These are phyloP conservation scores for Rafetus swinhoei DNA, from an alignment of 2,113 vertebrate genomes.

Conservation along the genomic window DNA sequence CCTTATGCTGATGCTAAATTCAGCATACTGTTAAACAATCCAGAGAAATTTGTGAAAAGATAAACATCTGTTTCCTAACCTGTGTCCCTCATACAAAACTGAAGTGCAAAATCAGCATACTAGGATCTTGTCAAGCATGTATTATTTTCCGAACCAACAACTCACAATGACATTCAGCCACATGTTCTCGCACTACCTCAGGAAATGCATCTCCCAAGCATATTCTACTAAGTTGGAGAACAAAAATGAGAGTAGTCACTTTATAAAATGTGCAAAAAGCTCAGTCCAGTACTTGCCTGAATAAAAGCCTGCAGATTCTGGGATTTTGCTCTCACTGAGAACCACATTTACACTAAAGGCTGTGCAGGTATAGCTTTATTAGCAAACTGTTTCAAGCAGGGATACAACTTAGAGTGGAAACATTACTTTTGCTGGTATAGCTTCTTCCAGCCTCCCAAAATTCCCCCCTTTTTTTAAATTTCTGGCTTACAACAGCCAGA, in stretches of 20 bases:
- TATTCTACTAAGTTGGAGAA: too few relatives aligned
- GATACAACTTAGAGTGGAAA: too few relatives aligned
- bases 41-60: background rate
- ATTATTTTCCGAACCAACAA: background rate
- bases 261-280: too few relatives aligned
- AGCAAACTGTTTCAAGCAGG: too few relatives aligned
- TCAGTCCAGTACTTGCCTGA: background rate
- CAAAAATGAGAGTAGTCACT: too few relatives aligned
- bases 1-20: background rate
- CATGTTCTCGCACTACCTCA: too few relatives aligned
- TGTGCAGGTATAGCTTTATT: too few relatives aligned
- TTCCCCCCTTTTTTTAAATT: background rate
- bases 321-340: background rate
- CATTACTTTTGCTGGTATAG: background rate
- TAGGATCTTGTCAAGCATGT: background rate
- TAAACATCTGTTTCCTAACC: background rate
- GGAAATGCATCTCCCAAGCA: too few relatives aligned
- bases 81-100: background rate
- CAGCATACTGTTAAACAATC: background rate
- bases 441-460: background rate
- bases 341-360: rapidly evolving
- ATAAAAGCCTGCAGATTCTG: background rate
- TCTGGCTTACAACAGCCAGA: background rate
- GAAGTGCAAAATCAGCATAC: background rate
- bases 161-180: too few relatives aligned